These are phyloP conservation scores for Felis chaus DNA, from an alignment of 2,113 vertebrate genomes.

Conservation along the genomic window DNA sequence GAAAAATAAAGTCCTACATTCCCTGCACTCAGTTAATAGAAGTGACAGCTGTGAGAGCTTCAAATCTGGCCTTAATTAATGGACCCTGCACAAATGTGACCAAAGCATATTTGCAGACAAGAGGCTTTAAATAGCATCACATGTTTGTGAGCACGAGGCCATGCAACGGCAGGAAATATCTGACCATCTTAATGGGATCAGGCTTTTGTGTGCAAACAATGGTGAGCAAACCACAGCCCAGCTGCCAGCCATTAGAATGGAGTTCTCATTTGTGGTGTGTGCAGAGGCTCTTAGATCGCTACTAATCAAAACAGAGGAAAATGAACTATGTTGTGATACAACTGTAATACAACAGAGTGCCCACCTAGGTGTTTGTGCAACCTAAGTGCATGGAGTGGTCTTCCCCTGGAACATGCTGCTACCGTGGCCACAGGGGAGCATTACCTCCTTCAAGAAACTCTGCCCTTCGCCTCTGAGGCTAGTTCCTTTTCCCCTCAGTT, in stretches of 20 bases:
- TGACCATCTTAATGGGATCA: constrained; percentile 76
- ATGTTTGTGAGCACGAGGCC: constrained; percentile 72
- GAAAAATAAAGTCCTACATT: constrained; percentile 59
- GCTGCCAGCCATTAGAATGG: constrained; percentile 73
- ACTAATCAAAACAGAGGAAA: constrained; percentile 52
- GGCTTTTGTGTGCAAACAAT: constrained; percentile 81
- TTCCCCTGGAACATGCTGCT: background rate
- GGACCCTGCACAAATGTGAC: constrained; percentile 72
- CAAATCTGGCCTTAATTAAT: constrained; percentile 79
- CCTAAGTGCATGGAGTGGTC: too few species aligned
- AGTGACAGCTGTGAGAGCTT: constrained; percentile 77
- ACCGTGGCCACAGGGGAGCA: too few species aligned
- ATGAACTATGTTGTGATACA: background rate
- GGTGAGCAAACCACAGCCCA: constrained; percentile 71
- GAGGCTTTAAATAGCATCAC: constrained; percentile 80
- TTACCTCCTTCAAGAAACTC: background rate
- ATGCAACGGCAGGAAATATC: constrained; percentile 79
- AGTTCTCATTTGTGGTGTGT: constrained; percentile 61
- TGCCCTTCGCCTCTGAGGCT: background rate
- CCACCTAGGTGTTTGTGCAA: accelerated
- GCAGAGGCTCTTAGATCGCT: constrained; percentile 53
- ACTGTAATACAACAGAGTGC: background rate
- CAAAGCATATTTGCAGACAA: constrained; percentile 64
- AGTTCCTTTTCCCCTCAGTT: background rate
- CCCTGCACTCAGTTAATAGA: constrained; percentile 67